Evolutionary conservation across 2,888 invertebrate species (phyloP).

Genomic region (Agrotis segetum): DNA sequence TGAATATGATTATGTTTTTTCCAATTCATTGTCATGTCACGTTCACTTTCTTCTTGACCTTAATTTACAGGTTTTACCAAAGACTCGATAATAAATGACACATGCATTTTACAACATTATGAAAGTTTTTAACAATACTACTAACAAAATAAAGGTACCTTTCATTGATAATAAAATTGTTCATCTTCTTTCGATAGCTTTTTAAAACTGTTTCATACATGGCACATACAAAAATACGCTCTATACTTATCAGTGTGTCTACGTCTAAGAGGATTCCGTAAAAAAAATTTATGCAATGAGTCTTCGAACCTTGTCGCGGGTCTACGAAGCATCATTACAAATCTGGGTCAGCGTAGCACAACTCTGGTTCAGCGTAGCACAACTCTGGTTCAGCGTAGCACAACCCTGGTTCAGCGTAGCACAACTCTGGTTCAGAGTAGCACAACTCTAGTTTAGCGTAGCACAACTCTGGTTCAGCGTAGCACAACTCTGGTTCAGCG

Average conservation of each 20-base stretch:
- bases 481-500: neutral
- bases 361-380: neutral
- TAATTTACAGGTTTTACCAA: constrained; percentile 37
- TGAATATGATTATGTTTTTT: constrained; percentile 13
- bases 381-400: too few species aligned
- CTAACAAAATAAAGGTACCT: neutral
- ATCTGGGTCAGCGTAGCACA: too few species aligned
- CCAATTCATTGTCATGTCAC: neutral
- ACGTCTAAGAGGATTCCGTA: neutral
- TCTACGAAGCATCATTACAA: neutral
- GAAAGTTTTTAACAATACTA: constrained; percentile 22
- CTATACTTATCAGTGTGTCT: too few species aligned
- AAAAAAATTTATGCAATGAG: too few species aligned
- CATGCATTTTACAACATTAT: constrained; percentile 26
- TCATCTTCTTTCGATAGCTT: neutral
- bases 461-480: too few species aligned
- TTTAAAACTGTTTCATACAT: neutral
- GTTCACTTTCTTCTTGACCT: constrained; percentile 41
- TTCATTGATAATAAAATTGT: neutral
- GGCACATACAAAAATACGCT: neutral
- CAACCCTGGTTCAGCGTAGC: neutral
- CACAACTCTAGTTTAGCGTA: neutral
- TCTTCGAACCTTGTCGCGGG: neutral
- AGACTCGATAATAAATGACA: constrained; percentile 26
- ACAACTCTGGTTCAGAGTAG: too few species aligned